phyloP scores from a whole-genome alignment of 2,113 vertebrate species.

The Leucopsar rothschildi region DNA sequence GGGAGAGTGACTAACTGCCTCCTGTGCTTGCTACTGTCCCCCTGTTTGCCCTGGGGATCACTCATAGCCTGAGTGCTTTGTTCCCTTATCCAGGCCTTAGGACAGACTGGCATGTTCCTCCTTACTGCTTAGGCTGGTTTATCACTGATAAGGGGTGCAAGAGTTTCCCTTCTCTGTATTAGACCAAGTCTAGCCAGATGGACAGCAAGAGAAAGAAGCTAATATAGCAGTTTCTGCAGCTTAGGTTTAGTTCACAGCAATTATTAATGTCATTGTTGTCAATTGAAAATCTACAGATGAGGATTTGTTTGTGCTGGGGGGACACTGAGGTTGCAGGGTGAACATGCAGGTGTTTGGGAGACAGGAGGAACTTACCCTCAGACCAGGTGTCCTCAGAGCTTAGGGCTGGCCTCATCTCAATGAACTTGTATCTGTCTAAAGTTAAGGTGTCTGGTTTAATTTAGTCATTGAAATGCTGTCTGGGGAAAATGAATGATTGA shows the following conservation, averaged over 20 bases:
- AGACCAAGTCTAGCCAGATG: not conserved
- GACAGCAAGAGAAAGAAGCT: not conserved
- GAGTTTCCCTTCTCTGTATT: not conserved
- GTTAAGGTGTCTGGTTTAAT: slow-evolving; percentile 46
- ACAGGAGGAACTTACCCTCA: not conserved
- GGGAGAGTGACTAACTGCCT: not conserved
- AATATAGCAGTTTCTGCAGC: not conserved
- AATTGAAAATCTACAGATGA: not conserved
- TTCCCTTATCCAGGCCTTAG: not conserved
- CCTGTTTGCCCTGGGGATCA: not conserved
- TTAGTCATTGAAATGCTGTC: slow-evolving; percentile 32
- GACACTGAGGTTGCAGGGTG: not conserved
- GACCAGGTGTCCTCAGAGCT: not conserved
- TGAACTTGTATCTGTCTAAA: slow-evolving; percentile 33
- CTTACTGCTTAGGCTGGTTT: not conserved
- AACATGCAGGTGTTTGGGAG: not conserved
- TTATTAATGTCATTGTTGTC: not conserved
- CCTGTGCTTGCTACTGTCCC: not conserved
- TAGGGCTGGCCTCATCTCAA: not conserved
- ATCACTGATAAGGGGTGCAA: not conserved
- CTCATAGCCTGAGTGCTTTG: not conserved
- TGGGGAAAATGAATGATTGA: slow-evolving; percentile 57
- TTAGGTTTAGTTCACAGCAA: not conserved
- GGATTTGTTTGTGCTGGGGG: not conserved
- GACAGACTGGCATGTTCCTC: accelerated